These are phyloP conservation scores for Caenorhabditis auriculariae DNA, from an alignment of 2,888 invertebrate genomes.

Conservation along the genomic window DNA sequence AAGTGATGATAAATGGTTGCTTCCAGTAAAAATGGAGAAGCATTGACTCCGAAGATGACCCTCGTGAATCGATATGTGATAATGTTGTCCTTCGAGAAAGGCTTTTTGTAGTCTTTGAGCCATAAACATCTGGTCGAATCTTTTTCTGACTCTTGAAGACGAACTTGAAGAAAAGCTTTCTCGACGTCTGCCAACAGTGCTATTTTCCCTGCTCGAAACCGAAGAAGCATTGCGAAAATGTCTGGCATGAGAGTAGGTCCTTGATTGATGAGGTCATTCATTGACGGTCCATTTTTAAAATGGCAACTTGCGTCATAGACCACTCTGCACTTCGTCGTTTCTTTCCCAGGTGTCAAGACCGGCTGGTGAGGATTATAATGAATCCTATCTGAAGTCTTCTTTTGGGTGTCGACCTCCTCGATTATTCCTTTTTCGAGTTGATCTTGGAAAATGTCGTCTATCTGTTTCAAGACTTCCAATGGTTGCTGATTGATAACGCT, in stretches of 20 bases:
- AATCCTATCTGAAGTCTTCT: not conserved
- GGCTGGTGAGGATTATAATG: slow-evolving; percentile 29
- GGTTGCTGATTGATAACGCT: not conserved
- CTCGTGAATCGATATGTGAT: slow-evolving; percentile 12
- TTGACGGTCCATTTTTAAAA: slow-evolving; percentile 3
- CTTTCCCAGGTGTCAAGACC: slow-evolving; percentile 21
- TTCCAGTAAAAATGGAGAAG: slow-evolving; percentile 25
- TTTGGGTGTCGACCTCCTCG: slow-evolving; percentile 10
- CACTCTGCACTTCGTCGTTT: slow-evolving; percentile 31
- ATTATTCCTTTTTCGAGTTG: slow-evolving; percentile 13
- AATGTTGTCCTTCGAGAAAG: slow-evolving; percentile 12
- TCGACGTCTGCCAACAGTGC: slow-evolving; percentile 24
- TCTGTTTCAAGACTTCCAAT: not conserved
- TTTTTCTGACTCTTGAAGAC: slow-evolving; percentile 11
- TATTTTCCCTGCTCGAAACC: slow-evolving; percentile 10
- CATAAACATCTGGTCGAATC: slow-evolving; percentile 27
- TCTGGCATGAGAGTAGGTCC: slow-evolving; percentile 27
- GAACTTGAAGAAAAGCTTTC: slow-evolving; percentile 32
- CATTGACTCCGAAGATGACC: slow-evolving; percentile 30
- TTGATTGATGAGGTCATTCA: slow-evolving; percentile 31
- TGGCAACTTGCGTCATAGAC: slow-evolving; percentile 31
- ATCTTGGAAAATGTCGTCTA: slow-evolving; percentile 3
- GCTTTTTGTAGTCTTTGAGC: slow-evolving; percentile 10
- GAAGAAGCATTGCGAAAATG: slow-evolving; percentile 20
- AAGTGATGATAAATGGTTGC: slow-evolving; percentile 23